A percentile compares a stretch with the other conserved stretches of the same genome.
Conservation (phyloP, 37 sponge, comb jelly and placozoan genomes). For the Corticium candelabrum region DNA sequence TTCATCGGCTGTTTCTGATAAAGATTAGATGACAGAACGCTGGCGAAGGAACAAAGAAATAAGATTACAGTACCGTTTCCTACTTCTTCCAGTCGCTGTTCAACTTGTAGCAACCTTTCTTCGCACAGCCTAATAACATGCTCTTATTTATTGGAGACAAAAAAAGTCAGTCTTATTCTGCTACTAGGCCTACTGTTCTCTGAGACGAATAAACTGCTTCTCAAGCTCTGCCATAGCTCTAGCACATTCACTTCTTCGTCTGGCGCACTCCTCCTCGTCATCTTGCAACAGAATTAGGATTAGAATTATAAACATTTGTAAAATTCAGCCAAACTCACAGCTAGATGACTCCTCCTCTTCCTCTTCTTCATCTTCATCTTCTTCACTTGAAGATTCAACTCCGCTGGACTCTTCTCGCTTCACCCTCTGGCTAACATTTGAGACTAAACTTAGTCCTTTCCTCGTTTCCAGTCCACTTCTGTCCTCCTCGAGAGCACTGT, state of each 20-base stretch:
- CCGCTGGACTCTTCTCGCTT: no score
- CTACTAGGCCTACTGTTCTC: background rate
- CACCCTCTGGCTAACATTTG: no score
- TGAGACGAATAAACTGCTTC: background rate
- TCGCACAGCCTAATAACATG: constrained; percentile 1
- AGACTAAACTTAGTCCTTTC: no score
- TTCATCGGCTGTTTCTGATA: constrained; percentile 5
- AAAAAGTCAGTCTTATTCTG: background rate
- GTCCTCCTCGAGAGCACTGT: no score
- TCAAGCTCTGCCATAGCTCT: background rate
- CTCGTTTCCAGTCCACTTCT: no score
- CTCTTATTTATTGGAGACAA: background rate
- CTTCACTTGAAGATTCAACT: no score
- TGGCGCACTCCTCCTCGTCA: background rate
- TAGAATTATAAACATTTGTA: background rate
- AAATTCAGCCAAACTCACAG: no score
- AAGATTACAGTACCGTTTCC: background rate
- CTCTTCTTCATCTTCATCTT: background rate
- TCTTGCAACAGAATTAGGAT: background rate
- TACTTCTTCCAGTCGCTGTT: constrained; percentile 6
- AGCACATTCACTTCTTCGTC: background rate
- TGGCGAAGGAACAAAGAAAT: background rate
- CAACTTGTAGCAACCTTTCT: background rate
- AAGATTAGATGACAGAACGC: background rate
- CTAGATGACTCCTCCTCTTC: background rate